Base-by-base conservation (phyloP, 30 jellyfish, hydroid and myxozoan genomes). In the Catostylus mosaicus region DNA sequence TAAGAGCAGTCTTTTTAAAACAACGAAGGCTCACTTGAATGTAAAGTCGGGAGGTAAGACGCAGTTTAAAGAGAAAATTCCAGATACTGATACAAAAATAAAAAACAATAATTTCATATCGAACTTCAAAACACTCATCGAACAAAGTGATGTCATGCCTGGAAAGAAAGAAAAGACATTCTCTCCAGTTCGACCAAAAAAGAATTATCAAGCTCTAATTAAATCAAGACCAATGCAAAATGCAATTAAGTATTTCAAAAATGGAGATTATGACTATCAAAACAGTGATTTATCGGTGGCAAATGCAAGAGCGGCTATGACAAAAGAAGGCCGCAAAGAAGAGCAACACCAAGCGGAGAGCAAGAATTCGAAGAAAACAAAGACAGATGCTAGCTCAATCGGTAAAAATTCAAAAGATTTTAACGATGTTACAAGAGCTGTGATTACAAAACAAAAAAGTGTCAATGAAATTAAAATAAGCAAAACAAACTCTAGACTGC, bases 391-490 rank as follows among this genome's bases (percentile, higher is more conserved):
- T 1, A 12, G 22, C 10, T 40, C 57, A 8, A 34, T 16, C 29
- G 37, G 2, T 38, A 35, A 20, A 5, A 16, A 23, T 33, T 24
- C 38, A 0, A 26, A 71, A 26, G 92, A 82, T 47, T 82, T 54
- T 29, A 69, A 70, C 4, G 57, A 30, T 22, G 33, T 69, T 31
- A 47, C 92, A 57, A 67, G 92, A 57, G 80, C 72, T 33, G 30
- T 30, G 2, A 70, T 69, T 0, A 54, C 72, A 7, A 67, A 51
- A 32, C 24, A 24, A 9, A 8, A 64, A 34, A 34, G 20, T 10
- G n/a, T 9, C 32, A 50, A 36, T 1, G 16, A 12, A 19, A 38
- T n/a, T 9, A 54, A 22, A 1, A 9, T 7, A 12, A 71, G 9
- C 12, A 26, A 37, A 0, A 30, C 5, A 59, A 32, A 48, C 20